A percentile compares a stretch with the other conserved stretches of the same genome.
Conservation (phyloP, 1,140 invertebrate species). For the Conus ventricosus region DNA sequence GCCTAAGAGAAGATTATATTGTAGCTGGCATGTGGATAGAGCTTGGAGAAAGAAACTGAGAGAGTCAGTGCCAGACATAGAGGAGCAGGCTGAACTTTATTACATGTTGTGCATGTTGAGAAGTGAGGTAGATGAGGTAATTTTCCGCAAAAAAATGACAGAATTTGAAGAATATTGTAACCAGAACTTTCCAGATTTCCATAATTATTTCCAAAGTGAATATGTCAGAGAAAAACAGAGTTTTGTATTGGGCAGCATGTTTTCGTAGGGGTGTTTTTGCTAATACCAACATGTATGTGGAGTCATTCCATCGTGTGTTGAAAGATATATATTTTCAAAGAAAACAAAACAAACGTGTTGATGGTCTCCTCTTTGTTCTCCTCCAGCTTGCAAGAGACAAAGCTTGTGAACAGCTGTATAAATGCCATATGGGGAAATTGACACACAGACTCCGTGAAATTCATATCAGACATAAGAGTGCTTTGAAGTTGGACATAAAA, state of each 20-base stretch:
- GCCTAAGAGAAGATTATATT: conserved; percentile 3
- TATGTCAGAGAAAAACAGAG: background rate
- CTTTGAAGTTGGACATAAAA: background rate
- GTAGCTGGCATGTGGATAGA: background rate
- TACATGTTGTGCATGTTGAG: background rate
- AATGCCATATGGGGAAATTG: background rate
- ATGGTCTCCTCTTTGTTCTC: background rate
- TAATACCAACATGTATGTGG: conserved; percentile 9
- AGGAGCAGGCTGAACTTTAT: too few species aligned
- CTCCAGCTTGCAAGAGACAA: too few species aligned
- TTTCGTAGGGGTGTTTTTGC: background rate
- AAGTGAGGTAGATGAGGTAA: background rate
- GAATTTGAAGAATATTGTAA: background rate
- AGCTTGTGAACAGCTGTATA: background rate
- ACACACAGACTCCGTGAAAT: background rate
- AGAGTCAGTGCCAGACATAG: background rate
- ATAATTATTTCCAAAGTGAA: background rate
- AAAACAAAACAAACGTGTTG: background rate
- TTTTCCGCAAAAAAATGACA: background rate
- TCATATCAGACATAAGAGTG: background rate
- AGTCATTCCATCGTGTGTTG: background rate
- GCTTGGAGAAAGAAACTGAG: conserved; percentile 1
- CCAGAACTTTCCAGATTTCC: background rate
- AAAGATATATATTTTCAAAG: background rate
- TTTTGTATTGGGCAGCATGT: conserved; percentile 2